A percentile compares a stretch with the other conserved stretches of the same genome.
Evolutionary conservation across 2,113 vertebrate genomes (phyloP).

Genomic region (Callospermophilus lateralis): DNA sequence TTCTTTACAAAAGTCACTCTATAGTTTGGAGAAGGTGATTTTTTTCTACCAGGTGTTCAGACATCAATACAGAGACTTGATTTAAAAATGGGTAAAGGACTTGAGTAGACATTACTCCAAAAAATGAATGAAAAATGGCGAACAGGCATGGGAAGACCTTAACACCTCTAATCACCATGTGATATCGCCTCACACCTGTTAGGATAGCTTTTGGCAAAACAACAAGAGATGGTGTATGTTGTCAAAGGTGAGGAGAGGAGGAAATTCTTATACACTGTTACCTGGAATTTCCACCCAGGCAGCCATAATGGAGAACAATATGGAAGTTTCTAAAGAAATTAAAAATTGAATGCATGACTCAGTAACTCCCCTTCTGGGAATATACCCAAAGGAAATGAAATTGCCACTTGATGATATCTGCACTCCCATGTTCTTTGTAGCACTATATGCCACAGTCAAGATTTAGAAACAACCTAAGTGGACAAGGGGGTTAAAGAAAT

Average conservation of each 20-base stretch:
- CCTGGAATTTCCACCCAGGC: background rate
- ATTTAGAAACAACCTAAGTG: background rate
- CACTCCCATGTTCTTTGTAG: too few species aligned
- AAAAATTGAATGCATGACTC: background rate
- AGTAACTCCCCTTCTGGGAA: background rate
- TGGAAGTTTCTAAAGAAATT: too few species aligned
- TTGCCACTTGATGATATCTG: background rate
- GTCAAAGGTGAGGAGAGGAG: background rate
- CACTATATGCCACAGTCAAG: too few species aligned
- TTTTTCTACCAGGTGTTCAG: background rate
- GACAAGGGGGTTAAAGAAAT: background rate
- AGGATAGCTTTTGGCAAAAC: background rate
- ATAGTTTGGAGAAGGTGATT: background rate
- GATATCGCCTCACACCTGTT: background rate
- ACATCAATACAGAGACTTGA: background rate
- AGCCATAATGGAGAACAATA: background rate
- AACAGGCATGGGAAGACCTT: too few species aligned
- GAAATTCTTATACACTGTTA: background rate
- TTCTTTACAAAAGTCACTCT: background rate
- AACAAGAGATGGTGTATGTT: too few species aligned
- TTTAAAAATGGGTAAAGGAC: background rate
- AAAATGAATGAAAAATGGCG: too few species aligned
- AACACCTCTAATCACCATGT: too few species aligned
- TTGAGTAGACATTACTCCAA: too few species aligned
- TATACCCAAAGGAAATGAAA: background rate